Base-by-base conservation (phyloP, 2,113 vertebrate genomes). In the Vimba vimba region DNA sequence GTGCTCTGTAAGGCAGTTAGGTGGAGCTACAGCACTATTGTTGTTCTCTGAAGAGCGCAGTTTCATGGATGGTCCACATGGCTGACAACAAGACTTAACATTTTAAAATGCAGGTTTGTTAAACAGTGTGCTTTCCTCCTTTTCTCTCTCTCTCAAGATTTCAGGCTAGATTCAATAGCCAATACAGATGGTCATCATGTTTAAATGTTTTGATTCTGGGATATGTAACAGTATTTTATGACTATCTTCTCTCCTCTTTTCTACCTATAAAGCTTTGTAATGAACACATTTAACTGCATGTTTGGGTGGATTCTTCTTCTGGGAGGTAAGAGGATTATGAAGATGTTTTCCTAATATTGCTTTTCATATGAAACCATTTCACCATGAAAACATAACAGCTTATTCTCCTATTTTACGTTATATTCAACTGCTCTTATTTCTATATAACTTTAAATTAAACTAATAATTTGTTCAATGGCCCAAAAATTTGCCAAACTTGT, bases 91-190 rank as follows among this genome's bases (percentile, higher is more conserved):
- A 45, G 13, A 83, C 62, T 68, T 75, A 69, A 77, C 64, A 83
- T 64, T 69, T 88, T 59, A 75, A 86, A 79, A 71, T 81, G 82
- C 66, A 86, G 79, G 80, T 83, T 86, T 82, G 80, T 60, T 59
- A 50, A 30, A 50, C 9, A 8, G 39, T 4, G 9, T 73, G 10
- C 21, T 21, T 80, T 27, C 23, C 2, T n/a, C 4, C 21, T 55
- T 27, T 39, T 68, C 10, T 19, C 27, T 0, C 27, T 0, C 7
- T 1, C 43, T 80, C 15, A 25, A 15, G n/a, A 50, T 77, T 60
- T 57, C 39, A 64, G 2, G 30, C 60, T 79, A 45, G 19, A 75
- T 75, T 57, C 3, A 33, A 4, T 50, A n/a, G 2, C 8, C 0
- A 50, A 1, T 60, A 36, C 9, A 36, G 57, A 59, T 19, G 13